Evolutionary conservation across 2,113 vertebrate species (phyloP).

Genomic region (Xiphophorus maculatus): DNA sequence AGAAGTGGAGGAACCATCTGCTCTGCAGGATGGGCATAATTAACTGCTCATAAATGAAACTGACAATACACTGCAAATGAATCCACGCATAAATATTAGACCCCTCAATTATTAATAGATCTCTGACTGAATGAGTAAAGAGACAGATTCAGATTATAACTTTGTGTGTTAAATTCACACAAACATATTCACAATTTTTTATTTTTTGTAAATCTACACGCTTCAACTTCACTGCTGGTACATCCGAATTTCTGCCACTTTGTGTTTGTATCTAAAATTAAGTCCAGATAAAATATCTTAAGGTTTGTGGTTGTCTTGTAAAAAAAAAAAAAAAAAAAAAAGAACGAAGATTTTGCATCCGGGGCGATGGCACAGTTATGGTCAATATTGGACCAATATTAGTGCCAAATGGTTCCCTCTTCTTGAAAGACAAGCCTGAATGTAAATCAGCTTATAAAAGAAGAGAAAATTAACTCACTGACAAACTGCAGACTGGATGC

Average conservation of each 20-base stretch:
- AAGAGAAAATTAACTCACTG: conserved; percentile 10
- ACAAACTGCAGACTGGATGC: conserved; percentile 43
- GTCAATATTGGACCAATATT: neutral
- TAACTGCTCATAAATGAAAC: conserved; percentile 51
- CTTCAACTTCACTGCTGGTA: neutral
- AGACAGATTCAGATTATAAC: no score
- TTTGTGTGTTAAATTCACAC: no score
- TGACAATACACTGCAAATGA: conserved; percentile 31
- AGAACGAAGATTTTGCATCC: neutral
- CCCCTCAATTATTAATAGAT: conserved; percentile 17
- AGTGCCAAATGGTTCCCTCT: neutral
- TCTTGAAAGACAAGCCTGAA: neutral
- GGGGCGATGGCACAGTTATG: neutral
- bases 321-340: neutral
- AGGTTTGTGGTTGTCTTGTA: no score
- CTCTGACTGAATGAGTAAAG: neutral
- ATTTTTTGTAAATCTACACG: no score
- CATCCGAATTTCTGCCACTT: no score
- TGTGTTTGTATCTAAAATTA: no score
- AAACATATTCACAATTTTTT: no score
- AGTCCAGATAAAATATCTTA: no score
- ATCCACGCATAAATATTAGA: conserved; percentile 47
- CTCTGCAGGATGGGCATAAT: conserved; percentile 55
- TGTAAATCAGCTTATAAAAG: conserved; percentile 24
- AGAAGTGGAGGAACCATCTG: conserved; percentile 57